Evolutionary conservation across 2,888 invertebrate genomes (phyloP).

Genomic region (Diarsia dahlii): DNA sequence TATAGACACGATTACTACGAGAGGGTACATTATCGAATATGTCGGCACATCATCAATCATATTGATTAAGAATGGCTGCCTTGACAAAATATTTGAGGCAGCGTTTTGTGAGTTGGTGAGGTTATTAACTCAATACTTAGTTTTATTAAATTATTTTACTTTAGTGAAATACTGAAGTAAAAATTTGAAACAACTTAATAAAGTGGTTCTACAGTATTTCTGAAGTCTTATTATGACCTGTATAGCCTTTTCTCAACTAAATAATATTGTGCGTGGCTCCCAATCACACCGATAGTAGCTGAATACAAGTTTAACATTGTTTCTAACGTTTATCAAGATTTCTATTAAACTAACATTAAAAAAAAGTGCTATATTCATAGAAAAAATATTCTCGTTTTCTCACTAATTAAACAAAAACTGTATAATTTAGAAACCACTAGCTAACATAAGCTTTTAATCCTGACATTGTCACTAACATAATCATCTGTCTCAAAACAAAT

Average conservation of each 20-base stretch:
- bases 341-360: too few relatives aligned
- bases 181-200: too few relatives aligned
- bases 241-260: neutral
- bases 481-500: too few relatives aligned
- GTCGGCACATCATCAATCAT: constrained; percentile 48
- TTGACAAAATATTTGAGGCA: constrained; percentile 20
- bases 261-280: too few relatives aligned
- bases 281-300: too few relatives aligned
- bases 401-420: neutral
- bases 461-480: too few relatives aligned
- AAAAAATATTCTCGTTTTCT: neutral
- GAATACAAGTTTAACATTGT: neutral
- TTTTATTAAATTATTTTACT: neutral
- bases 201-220: neutral
- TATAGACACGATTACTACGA: constrained; percentile 19
- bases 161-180: neutral
- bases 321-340: too few relatives aligned
- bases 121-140: neutral
- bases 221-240: neutral
- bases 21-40: constrained; percentile 27
- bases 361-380: neutral
- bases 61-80: constrained; percentile 25
- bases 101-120: neutral
- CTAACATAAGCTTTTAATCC: too few relatives aligned
- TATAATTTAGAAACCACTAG: neutral